Conservation (phyloP, 1,140 invertebrate species). For the Heliconius nattereri region DNA sequence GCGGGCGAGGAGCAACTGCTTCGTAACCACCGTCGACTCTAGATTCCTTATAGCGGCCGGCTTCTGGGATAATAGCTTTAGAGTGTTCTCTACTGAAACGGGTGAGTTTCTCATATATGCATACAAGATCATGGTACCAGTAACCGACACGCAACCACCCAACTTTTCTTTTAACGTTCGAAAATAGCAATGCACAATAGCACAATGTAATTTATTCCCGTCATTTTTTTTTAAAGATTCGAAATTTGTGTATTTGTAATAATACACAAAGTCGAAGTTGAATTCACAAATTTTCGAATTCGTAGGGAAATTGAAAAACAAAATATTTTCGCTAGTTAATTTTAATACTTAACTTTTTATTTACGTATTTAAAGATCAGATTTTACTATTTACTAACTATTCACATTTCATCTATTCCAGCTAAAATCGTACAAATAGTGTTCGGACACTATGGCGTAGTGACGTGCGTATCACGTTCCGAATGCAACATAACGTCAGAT, state of each 20-base stretch:
- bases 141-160: too few species aligned
- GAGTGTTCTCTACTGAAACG: constrained; percentile 98
- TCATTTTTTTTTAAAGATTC: too few species aligned
- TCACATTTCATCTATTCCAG: constrained; percentile 78
- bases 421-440: constrained; percentile 98
- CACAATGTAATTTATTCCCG: too few species aligned
- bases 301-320: too few species aligned
- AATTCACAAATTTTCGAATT: too few species aligned
- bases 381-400: background rate
- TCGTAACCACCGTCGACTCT: constrained; percentile 98
- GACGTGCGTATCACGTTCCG: constrained; percentile 97
- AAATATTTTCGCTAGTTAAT: too few species aligned
- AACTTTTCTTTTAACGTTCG: too few species aligned
- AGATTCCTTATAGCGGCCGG: constrained; percentile 98
- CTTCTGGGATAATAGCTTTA: constrained; percentile 99
- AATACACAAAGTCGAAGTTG: too few species aligned
- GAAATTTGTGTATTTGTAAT: too few species aligned
- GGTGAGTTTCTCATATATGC: constrained; percentile 80
- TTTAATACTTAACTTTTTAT: background rate
- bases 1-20: constrained; percentile 95
- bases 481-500: constrained; percentile 99
- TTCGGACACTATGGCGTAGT: constrained; percentile 99
- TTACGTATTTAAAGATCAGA: background rate
- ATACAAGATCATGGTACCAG: too few species aligned
- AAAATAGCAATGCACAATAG: too few species aligned